Evolutionary conservation across 2,113 vertebrate species (phyloP).

Genomic region (Daboia siamensis): DNA sequence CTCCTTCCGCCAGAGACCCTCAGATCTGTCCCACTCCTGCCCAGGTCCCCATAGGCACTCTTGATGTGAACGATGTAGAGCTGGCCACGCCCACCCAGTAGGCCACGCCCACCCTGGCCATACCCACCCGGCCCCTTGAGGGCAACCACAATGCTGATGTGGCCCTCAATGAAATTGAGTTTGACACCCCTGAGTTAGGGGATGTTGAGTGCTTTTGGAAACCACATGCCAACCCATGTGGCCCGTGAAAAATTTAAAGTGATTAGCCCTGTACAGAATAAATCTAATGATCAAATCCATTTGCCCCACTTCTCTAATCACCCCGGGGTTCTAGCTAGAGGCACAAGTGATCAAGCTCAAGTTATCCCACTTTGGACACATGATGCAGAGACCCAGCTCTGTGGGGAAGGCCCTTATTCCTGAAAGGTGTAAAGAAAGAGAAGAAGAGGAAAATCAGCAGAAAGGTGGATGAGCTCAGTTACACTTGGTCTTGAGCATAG

Average conservation of each 20-base stretch:
- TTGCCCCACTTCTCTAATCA: background rate
- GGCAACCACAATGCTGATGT: too few relatives aligned
- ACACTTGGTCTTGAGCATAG: background rate
- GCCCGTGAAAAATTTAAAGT: background rate
- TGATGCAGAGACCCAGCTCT: background rate
- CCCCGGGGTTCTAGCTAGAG: background rate
- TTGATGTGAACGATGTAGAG: too few relatives aligned
- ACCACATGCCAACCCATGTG: background rate
- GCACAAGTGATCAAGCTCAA: background rate
- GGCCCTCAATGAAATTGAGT: too few relatives aligned
- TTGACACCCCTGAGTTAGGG: too few relatives aligned
- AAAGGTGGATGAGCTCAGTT: background rate
- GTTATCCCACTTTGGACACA: background rate
- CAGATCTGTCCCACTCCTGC: too few relatives aligned
- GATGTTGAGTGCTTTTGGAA: background rate
- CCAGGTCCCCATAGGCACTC: too few relatives aligned
- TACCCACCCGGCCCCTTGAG: too few relatives aligned
- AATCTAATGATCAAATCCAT: background rate
- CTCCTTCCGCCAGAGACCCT: too few relatives aligned
- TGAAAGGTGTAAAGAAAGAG: background rate
- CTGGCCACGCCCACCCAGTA: too few relatives aligned
- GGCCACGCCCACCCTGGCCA: too few relatives aligned
- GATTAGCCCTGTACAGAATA: background rate
- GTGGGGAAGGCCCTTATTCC: background rate
- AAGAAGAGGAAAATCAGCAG: background rate